Evolutionary conservation across 2,888 invertebrate genomes (phyloP).

Genomic region (Caenorhabditis becei): DNA sequence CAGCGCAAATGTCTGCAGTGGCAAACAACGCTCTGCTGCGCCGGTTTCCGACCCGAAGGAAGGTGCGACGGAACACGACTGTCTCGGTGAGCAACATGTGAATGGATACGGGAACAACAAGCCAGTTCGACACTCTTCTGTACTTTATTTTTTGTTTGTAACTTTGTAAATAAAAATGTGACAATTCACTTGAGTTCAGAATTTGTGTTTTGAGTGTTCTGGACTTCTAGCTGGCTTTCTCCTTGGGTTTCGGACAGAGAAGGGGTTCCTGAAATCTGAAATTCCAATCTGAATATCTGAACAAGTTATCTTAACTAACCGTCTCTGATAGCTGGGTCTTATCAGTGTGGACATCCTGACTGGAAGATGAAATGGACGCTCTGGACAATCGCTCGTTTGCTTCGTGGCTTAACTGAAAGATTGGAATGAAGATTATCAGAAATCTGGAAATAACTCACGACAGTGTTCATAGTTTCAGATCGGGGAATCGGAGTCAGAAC

Average conservation of each 20-base stretch:
- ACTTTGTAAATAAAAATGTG: not conserved
- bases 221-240: conserved; percentile 5
- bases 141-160: not conserved
- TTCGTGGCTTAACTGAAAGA: no score
- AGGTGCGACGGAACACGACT: conserved; percentile 62
- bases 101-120: conserved; percentile 2
- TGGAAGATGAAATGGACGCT: not conserved
- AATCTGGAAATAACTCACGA: not conserved
- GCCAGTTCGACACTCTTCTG: not conserved
- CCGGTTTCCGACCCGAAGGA: conserved; percentile 74
- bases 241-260: conserved; percentile 1
- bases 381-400: not conserved
- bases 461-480: no score
- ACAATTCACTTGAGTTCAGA: not conserved
- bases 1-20: conserved; percentile 79
- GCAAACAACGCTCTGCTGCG: conserved; percentile 78
- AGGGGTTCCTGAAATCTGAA: conserved; percentile 63
- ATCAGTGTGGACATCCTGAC: conserved; percentile 2
- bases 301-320: conserved; percentile 1
- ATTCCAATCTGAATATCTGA: conserved; percentile 12
- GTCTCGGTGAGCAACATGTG: conserved; percentile 47
- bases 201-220: not conserved
- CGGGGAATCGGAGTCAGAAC: not conserved
- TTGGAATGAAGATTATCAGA: not conserved
- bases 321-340: conserved; percentile 39